Conservation (phyloP, 2,797 vertebrate species). For the Psittacula echo region DNA sequence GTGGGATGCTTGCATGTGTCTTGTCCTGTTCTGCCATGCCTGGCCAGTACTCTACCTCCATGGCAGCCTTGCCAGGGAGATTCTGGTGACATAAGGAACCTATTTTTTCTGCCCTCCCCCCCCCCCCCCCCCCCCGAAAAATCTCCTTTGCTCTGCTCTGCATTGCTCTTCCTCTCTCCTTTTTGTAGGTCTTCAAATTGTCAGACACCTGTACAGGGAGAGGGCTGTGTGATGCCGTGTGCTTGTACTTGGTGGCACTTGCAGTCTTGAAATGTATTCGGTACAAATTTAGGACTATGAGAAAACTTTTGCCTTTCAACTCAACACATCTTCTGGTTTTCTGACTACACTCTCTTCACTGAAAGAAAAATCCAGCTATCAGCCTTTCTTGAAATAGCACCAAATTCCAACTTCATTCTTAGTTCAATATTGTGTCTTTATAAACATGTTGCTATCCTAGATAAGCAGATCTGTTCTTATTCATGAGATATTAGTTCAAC, state of each 20-base stretch:
- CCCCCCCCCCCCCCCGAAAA: not conserved
- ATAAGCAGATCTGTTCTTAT: conserved; percentile 25
- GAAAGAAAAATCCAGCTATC: conserved; percentile 11
- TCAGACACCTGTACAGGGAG: not conserved
- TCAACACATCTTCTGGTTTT: not conserved
- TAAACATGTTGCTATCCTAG: conserved; percentile 26
- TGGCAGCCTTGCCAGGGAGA: not conserved
- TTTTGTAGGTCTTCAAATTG: not conserved
- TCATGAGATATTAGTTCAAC: not conserved
- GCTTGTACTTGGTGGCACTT: not conserved
- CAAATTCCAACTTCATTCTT: not conserved
- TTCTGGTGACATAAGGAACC: not conserved
- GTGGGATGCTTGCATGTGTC: not conserved
- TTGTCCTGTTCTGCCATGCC: not conserved
- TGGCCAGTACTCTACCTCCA: not conserved
- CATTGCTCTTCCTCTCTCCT: not conserved
- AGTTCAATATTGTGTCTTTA: not conserved
- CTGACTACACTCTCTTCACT: not conserved
- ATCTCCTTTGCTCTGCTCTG: not conserved
- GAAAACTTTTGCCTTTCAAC: conserved; percentile 1
- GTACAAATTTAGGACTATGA: not conserved
- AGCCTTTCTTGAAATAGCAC: conserved; percentile 5
- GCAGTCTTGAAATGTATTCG: not conserved
- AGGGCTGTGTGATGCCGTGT: not conserved
- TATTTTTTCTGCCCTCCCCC: not conserved